Percentiles rank a stretch among this genome's conserved stretches.
Evolutionary conservation across 1,140 invertebrate genomes (phyloP).

Genomic region (Cylas formicarius): DNA sequence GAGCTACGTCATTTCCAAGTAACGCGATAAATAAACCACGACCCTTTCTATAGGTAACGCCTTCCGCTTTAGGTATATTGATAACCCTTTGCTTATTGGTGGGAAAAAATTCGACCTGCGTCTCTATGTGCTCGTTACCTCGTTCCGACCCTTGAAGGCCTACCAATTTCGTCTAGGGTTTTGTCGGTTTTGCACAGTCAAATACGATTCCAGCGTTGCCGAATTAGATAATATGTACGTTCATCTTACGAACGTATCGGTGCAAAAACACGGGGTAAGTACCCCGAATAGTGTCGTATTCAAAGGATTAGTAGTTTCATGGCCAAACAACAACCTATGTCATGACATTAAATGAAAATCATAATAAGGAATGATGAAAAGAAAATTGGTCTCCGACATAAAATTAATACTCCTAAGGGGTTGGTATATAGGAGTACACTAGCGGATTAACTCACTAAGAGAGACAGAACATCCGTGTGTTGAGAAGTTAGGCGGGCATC

Average conservation of each 20-base stretch:
- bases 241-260: constrained; percentile 79
- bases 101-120: constrained; percentile 86
- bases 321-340: too few species aligned
- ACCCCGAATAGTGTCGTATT: background rate
- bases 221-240: constrained; percentile 82
- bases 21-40: constrained; percentile 21
- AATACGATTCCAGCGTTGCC: constrained; percentile 63
- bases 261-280: constrained; percentile 78
- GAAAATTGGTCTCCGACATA: too few species aligned
- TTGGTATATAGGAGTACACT: too few species aligned
- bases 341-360: too few species aligned
- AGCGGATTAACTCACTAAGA: too few species aligned
- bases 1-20: constrained; percentile 82
- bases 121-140: constrained; percentile 77
- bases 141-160: constrained; percentile 73
- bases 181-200: constrained; percentile 78
- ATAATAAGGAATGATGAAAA: too few species aligned
- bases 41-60: background rate
- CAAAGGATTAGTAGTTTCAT: background rate
- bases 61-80: constrained; percentile 57
- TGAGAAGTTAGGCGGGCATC: too few species aligned
- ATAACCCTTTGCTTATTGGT: constrained; percentile 79
- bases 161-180: constrained; percentile 74
- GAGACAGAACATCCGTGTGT: too few species aligned
- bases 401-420: too few species aligned